Base-by-base conservation (phyloP, 2,797 vertebrate genomes). In the Manis pentadactyla region DNA sequence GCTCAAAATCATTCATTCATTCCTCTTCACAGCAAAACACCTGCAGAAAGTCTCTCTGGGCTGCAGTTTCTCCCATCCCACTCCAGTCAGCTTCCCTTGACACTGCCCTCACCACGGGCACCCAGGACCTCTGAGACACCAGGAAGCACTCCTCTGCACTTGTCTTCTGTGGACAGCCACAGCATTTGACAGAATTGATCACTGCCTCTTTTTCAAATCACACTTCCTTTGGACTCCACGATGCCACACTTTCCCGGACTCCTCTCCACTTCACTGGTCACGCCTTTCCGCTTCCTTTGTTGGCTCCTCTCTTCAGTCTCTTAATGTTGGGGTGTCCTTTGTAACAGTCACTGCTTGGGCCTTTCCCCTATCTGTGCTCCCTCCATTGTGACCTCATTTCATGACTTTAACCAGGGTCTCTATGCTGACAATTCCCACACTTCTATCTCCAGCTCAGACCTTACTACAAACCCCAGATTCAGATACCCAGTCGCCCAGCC, bases 181-280 rank as follows among this genome's bases (percentile, higher is more conserved):
- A 11, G 37, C 39, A 0, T 18, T 57, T 4, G 29, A 8, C 17
- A 25, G 21, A 13, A 7, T 9, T 11, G 31, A 19, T 10, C 66
- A 2, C 59, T 0, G 3, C 46, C 11, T 71, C 68, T 25, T 61
- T n/a, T 29, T 39, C 4, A 51, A 82, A 49, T 63, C 46, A 0
- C 66, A 34, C n/a, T 68, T 37, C 55, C 3, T 55, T 31, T n/a
- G 49, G 57, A 68, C 61, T 42, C 64, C 29, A 4, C 23, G 42
- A 63, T 0, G 0, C 27, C n/a, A 4, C 14, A 9, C 15, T 7
- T 23, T 25, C 61, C 29, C 31, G 8, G 19, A 25, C 63, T 46
- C 37, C 79, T 59, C 75, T 55, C 66, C 2, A 1, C 37, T 61
- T 51, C 68, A 0, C 18, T 3, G 2, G 61, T 46, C 46, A 18